phyloP scores from a whole-genome alignment of 2,797 vertebrate species.

The Zenarchopterus dispar region DNA sequence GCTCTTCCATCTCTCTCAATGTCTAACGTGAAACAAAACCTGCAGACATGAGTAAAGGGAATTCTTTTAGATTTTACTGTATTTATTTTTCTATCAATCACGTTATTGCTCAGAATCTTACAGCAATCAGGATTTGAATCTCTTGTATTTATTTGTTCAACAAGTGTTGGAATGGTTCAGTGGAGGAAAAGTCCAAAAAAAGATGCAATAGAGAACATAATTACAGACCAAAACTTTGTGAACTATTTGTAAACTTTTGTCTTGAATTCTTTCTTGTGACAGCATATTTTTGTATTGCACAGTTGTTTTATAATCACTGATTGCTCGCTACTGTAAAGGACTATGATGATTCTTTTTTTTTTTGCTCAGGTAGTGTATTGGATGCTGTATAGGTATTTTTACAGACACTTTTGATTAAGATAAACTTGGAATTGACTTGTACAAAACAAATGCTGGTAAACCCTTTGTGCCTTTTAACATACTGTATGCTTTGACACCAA shows the following conservation, averaged over 20 bases:
- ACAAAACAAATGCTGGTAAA: constrained; percentile 15
- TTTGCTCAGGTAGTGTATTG: constrained; percentile 67
- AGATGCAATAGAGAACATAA: constrained; percentile 16
- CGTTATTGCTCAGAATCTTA: constrained; percentile 8
- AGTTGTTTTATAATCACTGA: neutral
- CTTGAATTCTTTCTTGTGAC: constrained; percentile 9
- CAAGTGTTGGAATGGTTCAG: constrained; percentile 33
- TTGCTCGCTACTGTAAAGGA: constrained; percentile 50
- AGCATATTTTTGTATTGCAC: constrained; percentile 27
- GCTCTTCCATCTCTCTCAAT: neutral
- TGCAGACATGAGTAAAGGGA: constrained; percentile 41
- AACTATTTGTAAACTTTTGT: constrained; percentile 24
- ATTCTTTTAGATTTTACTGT: constrained; percentile 14
- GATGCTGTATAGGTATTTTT: constrained; percentile 48
- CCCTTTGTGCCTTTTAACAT: constrained; percentile 21
- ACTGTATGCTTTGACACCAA: constrained; percentile 38
- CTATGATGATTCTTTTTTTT: constrained; percentile 16
- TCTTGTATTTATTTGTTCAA: constrained; percentile 54
- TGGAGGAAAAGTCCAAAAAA: neutral
- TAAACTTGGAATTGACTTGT: constrained; percentile 14
- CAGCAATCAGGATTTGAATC: constrained; percentile 23
- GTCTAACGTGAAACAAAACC: neutral
- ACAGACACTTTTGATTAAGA: constrained; percentile 22
- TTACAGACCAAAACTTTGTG: constrained; percentile 28
- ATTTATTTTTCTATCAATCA: constrained; percentile 51